These are phyloP conservation scores for Actinopyga echinites DNA, from an alignment of 53 echinoderm and acorn worm species.

Conservation along the genomic window DNA sequence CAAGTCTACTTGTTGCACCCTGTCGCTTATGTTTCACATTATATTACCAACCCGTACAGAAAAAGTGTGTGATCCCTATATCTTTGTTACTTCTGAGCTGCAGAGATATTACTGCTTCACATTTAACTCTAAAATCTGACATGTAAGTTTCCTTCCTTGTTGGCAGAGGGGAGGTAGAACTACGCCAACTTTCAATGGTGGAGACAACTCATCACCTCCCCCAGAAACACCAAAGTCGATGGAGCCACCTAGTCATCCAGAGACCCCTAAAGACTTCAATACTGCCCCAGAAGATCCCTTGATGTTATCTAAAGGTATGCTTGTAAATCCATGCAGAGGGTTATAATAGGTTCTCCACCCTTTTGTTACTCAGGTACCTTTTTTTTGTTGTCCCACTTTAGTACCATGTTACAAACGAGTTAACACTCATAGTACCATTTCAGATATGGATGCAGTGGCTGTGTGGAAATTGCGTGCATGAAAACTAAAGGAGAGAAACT, in stretches of 20 bases:
- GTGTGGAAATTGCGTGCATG: too few relatives aligned
- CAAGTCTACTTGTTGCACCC: too few relatives aligned
- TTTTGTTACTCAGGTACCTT: too few relatives aligned
- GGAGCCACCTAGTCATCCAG: constrained; percentile 23
- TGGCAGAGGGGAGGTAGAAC: constrained; percentile 36
- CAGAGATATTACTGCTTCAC: neutral
- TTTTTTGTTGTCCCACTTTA: too few relatives aligned
- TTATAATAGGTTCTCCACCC: too few relatives aligned
- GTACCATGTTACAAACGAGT: too few relatives aligned
- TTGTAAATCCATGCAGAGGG: neutral
- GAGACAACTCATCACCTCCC: constrained; percentile 30
- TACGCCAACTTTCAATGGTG: constrained; percentile 23
- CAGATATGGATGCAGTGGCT: too few relatives aligned
- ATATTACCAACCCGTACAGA: neutral
- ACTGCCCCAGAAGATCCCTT: constrained; percentile 3
- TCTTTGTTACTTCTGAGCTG: neutral
- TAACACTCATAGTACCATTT: too few relatives aligned
- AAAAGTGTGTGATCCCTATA: neutral
- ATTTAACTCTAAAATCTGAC: too few relatives aligned
- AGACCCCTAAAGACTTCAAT: constrained; percentile 32
- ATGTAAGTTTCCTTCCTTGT: neutral
- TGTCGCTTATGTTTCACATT: too few relatives aligned
- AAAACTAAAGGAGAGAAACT: too few relatives aligned
- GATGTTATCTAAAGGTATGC: neutral
- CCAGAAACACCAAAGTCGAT: constrained; percentile 34